Conservation (phyloP, 2,888 invertebrate species). For the Pyrgus malvae region DNA sequence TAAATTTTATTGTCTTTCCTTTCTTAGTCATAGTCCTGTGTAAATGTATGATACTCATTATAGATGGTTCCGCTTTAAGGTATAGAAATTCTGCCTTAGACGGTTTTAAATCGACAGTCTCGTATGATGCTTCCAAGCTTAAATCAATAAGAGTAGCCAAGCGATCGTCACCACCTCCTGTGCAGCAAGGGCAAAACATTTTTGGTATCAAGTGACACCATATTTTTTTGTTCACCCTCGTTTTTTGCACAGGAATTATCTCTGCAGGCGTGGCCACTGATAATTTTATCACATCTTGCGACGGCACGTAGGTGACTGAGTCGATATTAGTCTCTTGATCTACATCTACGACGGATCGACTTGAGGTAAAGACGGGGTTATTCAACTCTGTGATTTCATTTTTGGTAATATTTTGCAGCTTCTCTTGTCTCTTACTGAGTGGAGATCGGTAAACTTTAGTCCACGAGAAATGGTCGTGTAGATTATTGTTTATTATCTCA, state of each 20-base stretch:
- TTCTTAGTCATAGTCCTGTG: slow-evolving; percentile 44
- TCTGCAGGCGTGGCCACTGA: not conserved
- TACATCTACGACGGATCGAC: not conserved
- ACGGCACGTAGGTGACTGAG: not conserved
- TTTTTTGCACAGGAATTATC: slow-evolving; percentile 16
- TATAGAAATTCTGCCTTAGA: slow-evolving; percentile 42
- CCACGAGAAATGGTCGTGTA: slow-evolving; percentile 45
- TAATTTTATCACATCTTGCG: slow-evolving; percentile 35
- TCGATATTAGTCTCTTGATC: not conserved
- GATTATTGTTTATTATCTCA: not conserved
- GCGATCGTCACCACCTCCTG: slow-evolving; percentile 45
- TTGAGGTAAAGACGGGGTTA: not conserved
- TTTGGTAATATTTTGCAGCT: not conserved
- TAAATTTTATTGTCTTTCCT: slow-evolving; percentile 41
- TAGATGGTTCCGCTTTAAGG: slow-evolving; percentile 50
- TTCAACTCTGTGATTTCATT: slow-evolving; percentile 33
- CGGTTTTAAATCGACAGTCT: slow-evolving; percentile 52
- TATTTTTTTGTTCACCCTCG: slow-evolving; percentile 28
- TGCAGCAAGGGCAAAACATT: slow-evolving; percentile 61
- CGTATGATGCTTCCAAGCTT: slow-evolving; percentile 50
- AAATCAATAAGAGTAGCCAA: slow-evolving; percentile 36
- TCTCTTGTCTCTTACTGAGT: slow-evolving; percentile 10
- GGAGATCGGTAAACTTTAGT: slow-evolving; percentile 57
- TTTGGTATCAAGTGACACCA: slow-evolving; percentile 47
- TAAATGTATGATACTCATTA: slow-evolving; percentile 57